Conservation (phyloP, 2,888 invertebrate genomes). For the Malachius bipustulatus region DNA sequence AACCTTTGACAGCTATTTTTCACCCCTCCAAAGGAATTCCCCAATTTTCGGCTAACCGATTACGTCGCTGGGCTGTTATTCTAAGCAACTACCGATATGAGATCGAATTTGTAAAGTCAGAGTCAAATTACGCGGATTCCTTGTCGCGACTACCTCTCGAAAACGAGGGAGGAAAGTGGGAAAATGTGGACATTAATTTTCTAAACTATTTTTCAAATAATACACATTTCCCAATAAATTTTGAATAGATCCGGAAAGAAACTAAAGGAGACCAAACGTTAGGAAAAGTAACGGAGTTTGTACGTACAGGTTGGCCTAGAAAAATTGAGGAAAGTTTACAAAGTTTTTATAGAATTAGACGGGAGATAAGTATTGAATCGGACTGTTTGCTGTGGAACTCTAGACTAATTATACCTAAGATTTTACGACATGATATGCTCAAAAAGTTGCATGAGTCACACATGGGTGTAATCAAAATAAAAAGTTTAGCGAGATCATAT, state of each 20-base stretch:
- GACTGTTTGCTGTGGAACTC: slow-evolving; percentile 18
- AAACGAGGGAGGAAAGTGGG: not conserved
- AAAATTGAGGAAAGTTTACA: slow-evolving; percentile 6
- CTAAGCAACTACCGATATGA: slow-evolving; percentile 4
- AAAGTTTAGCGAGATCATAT: slow-evolving; percentile 15
- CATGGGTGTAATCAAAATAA: slow-evolving; percentile 13
- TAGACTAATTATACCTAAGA: slow-evolving; percentile 15
- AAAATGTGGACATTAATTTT: slow-evolving; percentile 5
- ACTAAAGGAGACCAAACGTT: slow-evolving; percentile 7
- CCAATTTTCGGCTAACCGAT: slow-evolving; percentile 2
- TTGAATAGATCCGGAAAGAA: slow-evolving; percentile 4
- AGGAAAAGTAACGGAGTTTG: not conserved
- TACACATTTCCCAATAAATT: not conserved
- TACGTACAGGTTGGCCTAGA: slow-evolving; percentile 8
- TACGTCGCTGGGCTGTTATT: slow-evolving; percentile 7
- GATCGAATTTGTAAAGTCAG: not conserved
- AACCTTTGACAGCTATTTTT: not conserved
- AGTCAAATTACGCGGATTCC: slow-evolving; percentile 6
- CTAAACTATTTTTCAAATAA: not conserved
- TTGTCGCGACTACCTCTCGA: slow-evolving; percentile 15
- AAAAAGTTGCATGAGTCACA: slow-evolving; percentile 17
- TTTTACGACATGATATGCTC: slow-evolving; percentile 12
- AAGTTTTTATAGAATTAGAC: slow-evolving; percentile 7
- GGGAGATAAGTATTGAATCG: slow-evolving; percentile 9
- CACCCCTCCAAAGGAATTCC: not conserved